Conservation (phyloP, 1,140 invertebrate genomes). For the Ctenoplectra terminalis region DNA sequence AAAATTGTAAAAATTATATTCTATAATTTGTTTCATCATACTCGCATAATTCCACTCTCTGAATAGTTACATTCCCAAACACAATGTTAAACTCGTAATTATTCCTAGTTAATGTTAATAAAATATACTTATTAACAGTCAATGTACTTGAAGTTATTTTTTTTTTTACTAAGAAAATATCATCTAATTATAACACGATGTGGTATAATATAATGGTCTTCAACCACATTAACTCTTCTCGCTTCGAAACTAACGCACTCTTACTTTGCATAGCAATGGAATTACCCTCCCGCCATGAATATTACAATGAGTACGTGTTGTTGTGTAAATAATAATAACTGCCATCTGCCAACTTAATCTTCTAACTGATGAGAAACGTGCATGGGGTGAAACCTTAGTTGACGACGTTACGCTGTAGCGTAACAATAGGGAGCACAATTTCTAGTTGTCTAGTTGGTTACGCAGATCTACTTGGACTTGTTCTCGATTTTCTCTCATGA, state of each 20-base stretch:
- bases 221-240: background rate
- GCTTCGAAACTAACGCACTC: background rate
- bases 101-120: no score
- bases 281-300: conserved; percentile 7
- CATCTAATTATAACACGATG: background rate
- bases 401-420: background rate
- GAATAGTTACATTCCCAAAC: no score
- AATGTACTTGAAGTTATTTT: no score
- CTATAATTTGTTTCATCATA: no score
- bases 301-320: conserved; percentile 15
- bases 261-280: background rate
- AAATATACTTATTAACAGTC: no score
- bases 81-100: no score
- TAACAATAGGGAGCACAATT: background rate
- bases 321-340: conserved; percentile 3
- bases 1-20: no score
- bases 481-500: background rate
- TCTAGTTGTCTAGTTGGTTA: no score
- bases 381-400: no score
- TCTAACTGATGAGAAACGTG: conserved; percentile 6
- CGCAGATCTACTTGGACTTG: background rate
- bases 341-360: conserved; percentile 8
- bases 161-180: background rate
- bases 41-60: no score
- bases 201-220: background rate